Conservation (phyloP, 2,888 invertebrate genomes). For the Volucella inflata region DNA sequence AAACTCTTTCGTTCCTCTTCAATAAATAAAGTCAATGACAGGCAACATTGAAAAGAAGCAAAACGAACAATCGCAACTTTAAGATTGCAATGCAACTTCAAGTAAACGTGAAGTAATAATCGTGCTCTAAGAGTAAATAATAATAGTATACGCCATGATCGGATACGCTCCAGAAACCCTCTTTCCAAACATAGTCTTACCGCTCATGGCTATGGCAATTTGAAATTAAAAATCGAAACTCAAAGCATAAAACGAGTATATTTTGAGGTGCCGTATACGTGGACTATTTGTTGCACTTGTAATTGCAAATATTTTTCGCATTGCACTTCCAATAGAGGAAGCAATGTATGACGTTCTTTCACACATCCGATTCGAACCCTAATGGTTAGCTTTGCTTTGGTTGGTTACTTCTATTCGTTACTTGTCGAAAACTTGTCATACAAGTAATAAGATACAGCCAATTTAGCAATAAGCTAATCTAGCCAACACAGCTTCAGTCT, state of each 20-base stretch:
- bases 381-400: not conserved
- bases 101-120: not conserved
- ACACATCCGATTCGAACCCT: conserved; percentile 12
- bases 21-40: not conserved
- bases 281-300: no score
- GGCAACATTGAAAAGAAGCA: not conserved
- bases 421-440: conserved; percentile 7
- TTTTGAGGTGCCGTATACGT: no score
- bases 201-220: not conserved
- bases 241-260: no score
- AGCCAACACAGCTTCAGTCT: not conserved
- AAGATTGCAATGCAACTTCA: not conserved
- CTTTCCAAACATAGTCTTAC: not conserved
- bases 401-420: no score
- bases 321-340: no score
- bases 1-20: not conserved
- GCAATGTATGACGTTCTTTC: not conserved
- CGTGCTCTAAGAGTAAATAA: not conserved
- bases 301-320: no score
- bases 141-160: not conserved
- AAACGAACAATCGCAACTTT: not conserved
- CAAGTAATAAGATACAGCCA: not conserved
- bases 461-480: not conserved
- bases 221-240: conserved; percentile 1
- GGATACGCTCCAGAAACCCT: conserved; percentile 13